Conservation (phyloP, 2,113 vertebrate genomes). For the Anhinga anhinga region DNA sequence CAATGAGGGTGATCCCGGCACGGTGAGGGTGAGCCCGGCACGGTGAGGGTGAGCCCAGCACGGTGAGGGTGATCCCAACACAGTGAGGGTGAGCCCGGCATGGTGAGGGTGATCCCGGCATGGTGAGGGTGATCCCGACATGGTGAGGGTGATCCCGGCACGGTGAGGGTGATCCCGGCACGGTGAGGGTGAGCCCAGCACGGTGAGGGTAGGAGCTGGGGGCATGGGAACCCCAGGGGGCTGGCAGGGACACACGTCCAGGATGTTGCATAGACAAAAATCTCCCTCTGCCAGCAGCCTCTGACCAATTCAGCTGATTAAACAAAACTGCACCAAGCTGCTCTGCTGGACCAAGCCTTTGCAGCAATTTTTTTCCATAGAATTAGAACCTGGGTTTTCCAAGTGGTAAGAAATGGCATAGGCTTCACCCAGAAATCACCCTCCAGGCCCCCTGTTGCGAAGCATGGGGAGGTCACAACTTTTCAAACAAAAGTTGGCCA, state of each 20-base stretch:
- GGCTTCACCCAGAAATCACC: background rate
- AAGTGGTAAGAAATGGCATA: background rate
- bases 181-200: no score
- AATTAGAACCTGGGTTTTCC: background rate
- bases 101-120: no score
- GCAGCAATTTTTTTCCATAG: background rate
- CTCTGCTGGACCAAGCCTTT: background rate
- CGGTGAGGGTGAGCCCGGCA: no score
- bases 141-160: no score
- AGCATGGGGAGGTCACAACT: background rate
- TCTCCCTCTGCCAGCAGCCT: background rate
- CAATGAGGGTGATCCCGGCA: no score
- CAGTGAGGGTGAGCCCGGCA: no score
- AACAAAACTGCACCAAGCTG: background rate
- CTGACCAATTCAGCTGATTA: background rate
- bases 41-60: no score
- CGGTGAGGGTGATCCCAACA: no score
- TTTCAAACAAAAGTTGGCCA: background rate
- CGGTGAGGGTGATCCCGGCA: no score
- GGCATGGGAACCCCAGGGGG: background rate
- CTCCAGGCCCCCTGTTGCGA: rapidly evolving
- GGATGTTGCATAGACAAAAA: background rate
- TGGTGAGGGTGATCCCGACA: no score
- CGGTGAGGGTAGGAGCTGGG: no score
- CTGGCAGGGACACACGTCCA: background rate